phyloP scores from a whole-genome alignment of 2,797 vertebrate species.

The Delichon dasypus region DNA sequence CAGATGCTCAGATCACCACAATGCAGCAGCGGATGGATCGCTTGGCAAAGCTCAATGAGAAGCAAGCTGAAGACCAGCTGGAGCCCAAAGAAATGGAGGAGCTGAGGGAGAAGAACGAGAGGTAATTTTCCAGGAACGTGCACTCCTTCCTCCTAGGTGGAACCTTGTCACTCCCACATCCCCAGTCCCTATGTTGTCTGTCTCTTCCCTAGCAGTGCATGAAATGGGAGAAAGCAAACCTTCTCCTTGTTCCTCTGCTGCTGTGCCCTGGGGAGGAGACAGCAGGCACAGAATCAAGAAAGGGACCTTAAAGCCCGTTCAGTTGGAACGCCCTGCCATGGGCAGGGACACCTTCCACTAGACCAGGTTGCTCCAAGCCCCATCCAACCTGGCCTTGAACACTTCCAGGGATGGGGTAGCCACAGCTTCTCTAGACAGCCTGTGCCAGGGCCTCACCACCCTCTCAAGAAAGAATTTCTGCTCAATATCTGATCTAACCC shows the following conservation, averaged over 20 bases:
- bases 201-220: background rate
- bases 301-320: background rate
- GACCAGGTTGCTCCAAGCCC: too few species aligned
- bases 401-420: too few species aligned
- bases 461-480: background rate
- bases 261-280: background rate
- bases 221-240: background rate
- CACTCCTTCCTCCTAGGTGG: background rate
- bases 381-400: too few species aligned
- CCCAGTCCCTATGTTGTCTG: accelerated
- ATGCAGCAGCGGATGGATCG: slow-evolving; percentile 86
- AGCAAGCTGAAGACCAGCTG: slow-evolving; percentile 75
- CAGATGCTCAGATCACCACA: slow-evolving; percentile 81
- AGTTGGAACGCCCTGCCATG: background rate
- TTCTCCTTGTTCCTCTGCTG: background rate
- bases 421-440: background rate
- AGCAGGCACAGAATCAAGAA: background rate
- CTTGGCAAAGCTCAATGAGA: slow-evolving; percentile 76
- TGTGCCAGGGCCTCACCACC: background rate
- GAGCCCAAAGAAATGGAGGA: slow-evolving; percentile 79
- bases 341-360: background rate
- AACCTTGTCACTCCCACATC: background rate
- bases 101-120: slow-evolving; percentile 80
- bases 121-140: slow-evolving; percentile 24
- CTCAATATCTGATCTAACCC: accelerated